Base-by-base conservation (phyloP, 2,797 vertebrate species). In the Hylomyscus alleni region DNA sequence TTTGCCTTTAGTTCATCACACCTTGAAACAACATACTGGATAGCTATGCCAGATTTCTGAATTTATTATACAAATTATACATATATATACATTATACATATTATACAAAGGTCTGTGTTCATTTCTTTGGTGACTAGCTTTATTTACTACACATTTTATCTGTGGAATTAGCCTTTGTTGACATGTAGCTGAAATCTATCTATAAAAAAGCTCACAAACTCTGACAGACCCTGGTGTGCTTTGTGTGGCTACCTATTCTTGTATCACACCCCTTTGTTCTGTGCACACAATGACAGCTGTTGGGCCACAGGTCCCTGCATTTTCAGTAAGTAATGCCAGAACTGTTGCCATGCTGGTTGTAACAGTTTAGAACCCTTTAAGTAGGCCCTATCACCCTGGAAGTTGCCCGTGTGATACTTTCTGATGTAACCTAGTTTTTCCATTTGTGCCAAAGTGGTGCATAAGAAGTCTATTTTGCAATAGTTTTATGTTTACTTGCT, bases 311-410 rank as follows among this genome's bases (percentile, higher is more conserved):
- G 44, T 3, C n/a, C 34, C 81, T 56, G 6, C 6, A 2, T 44
- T 62, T 62, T 50, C 22, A 60, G 58, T 2, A 8, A 34, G 20
- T 22, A 9, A 67, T 15, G 11, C 34, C 20, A 20, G 24, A 13
- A 9, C 11, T 22, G 20, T 2, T 31, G 75, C 47, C 20, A n/a
- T 0, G 37, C 1, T 2, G 4, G 15, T 31, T 4, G 12, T 12
- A 8, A 54, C 3, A 47, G 47, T 15, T 14, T 2, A 56, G 11
- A 7, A 40, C 34, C 31, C 13, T 62, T 20, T 29, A 44, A 83
- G 20, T 15, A 14, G 54, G 26, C 26, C 47, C 47, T 3, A 7
- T 4, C 5, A 50, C 44, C 77, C 50, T 1, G 9, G 77, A 56
- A 69, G 56, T 22, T 26, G 22, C 29, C 54, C n/a, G n/a, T n/a